Conservation (phyloP, 2,888 invertebrate species). For the Graphium colonna region DNA sequence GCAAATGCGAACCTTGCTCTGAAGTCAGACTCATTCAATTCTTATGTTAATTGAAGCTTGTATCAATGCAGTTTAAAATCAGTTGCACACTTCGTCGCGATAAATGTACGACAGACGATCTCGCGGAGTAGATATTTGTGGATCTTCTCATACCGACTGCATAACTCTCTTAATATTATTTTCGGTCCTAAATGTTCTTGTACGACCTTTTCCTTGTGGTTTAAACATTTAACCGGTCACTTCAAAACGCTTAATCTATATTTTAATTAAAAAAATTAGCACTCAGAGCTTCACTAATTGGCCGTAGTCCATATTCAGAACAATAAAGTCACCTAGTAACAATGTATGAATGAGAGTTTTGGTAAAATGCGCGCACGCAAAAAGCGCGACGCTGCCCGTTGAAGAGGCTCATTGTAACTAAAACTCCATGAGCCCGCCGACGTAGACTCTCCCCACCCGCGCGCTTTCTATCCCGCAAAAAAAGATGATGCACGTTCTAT, state of each 20-base stretch:
- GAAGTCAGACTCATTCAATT: neutral
- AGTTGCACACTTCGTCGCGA: conserved; percentile 24
- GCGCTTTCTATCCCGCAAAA: no score
- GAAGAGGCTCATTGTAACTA: conserved; percentile 17
- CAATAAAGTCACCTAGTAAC: conserved; percentile 18
- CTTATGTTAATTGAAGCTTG: neutral
- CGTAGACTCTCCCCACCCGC: no score
- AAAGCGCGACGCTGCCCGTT: conserved; percentile 23
- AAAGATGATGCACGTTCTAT: no score
- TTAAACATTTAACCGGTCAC: conserved; percentile 22
- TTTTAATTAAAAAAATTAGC: no score
- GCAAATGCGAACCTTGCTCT: no score
- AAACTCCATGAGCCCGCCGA: conserved; percentile 12
- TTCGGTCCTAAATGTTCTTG: conserved; percentile 18
- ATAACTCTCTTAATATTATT: conserved; percentile 17
- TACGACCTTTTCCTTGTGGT: no score
- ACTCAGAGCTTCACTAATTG: conserved; percentile 13
- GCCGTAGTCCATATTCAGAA: conserved; percentile 14
- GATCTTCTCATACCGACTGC: no score
- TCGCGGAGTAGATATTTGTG: conserved; percentile 16
- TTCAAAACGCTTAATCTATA: conserved; percentile 19
- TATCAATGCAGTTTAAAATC: conserved; percentile 22
- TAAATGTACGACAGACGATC: conserved; percentile 20
- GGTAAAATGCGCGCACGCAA: conserved; percentile 22
- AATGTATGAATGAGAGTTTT: conserved; percentile 23